Percentiles rank a stretch among this genome's conserved stretches.
Conservation (phyloP, 2,797 vertebrate genomes). For the Hemitrygon akajei region DNA sequence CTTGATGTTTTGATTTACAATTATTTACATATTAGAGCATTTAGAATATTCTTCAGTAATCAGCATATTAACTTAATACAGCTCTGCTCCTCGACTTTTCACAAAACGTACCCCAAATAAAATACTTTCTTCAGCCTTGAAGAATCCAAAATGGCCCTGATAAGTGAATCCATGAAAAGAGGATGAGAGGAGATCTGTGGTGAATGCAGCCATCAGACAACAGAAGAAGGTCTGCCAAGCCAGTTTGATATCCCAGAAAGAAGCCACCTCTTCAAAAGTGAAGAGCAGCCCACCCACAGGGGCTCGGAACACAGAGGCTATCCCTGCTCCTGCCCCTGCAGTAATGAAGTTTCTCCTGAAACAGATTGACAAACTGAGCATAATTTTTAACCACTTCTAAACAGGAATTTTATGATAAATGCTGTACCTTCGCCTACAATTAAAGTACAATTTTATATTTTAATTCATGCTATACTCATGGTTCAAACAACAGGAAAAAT, state of each 20-base stretch:
- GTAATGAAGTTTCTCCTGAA: conserved; percentile 46
- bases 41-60: not conserved
- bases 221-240: conserved; percentile 51
- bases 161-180: conserved; percentile 45
- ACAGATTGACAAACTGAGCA: not conserved
- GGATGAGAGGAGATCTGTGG: conserved; percentile 46
- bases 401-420: not conserved
- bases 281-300: conserved; percentile 44
- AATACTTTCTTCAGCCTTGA: conserved; percentile 49
- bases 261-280: conserved; percentile 47
- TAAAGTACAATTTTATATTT: not conserved
- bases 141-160: conserved; percentile 48
- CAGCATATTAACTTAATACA: not conserved
- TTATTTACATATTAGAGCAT: not conserved
- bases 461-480: not conserved
- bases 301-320: conserved; percentile 43
- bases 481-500: not conserved
- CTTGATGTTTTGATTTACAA: not conserved
- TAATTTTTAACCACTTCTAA: not conserved
- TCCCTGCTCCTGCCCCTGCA: conserved; percentile 42
- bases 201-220: conserved; percentile 48
- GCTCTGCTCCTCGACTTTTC: not conserved
- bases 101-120: conserved; percentile 44
- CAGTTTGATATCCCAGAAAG: conserved; percentile 46
- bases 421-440: not conserved